phyloP scores from a whole-genome alignment of 1,140 invertebrate species.

The Aporrectodea caliginosa region DNA sequence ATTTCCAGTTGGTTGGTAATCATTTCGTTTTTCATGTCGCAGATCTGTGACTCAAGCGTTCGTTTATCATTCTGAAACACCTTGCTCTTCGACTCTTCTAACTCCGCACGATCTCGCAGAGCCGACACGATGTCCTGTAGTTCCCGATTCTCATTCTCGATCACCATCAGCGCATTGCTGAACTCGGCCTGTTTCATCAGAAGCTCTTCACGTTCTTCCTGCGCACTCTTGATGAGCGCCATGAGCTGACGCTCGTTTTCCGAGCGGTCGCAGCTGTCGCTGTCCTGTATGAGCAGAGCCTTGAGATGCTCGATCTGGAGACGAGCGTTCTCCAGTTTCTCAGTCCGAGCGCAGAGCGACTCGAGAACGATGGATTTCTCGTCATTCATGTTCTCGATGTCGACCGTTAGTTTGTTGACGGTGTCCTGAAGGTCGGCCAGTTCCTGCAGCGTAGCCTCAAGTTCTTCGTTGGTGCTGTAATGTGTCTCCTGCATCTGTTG shows the following conservation, averaged over 20 bases:
- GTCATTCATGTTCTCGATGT: slow-evolving; percentile 78
- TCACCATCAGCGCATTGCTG: slow-evolving; percentile 62
- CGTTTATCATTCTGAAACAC: not conserved
- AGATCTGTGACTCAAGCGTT: slow-evolving; percentile 41
- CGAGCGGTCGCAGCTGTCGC: slow-evolving; percentile 59
- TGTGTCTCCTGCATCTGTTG: slow-evolving; percentile 84
- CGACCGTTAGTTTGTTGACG: slow-evolving; percentile 76
- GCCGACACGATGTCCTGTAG: slow-evolving; percentile 59
- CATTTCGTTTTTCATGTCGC: slow-evolving; percentile 69
- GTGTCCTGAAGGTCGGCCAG: slow-evolving; percentile 80
- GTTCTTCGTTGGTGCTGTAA: slow-evolving; percentile 87
- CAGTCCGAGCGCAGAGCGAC: slow-evolving; percentile 82
- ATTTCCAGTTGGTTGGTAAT: slow-evolving; percentile 70
- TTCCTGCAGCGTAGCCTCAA: slow-evolving; percentile 89
- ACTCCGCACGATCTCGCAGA: slow-evolving; percentile 44
- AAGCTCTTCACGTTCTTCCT: slow-evolving; percentile 58
- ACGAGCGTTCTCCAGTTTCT: slow-evolving; percentile 74
- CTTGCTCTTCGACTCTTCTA: not conserved
- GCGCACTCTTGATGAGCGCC: slow-evolving; percentile 75
- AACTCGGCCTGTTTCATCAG: slow-evolving; percentile 73
- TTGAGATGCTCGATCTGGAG: slow-evolving; percentile 65
- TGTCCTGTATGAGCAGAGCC: slow-evolving; percentile 47
- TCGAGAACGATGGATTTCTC: slow-evolving; percentile 84
- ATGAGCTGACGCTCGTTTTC: slow-evolving; percentile 75
- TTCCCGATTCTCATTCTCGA: slow-evolving; percentile 52